Evolutionary conservation across 35 echinoderm and acorn worm species (phyloP).

Genomic region (Diadema setosum): DNA sequence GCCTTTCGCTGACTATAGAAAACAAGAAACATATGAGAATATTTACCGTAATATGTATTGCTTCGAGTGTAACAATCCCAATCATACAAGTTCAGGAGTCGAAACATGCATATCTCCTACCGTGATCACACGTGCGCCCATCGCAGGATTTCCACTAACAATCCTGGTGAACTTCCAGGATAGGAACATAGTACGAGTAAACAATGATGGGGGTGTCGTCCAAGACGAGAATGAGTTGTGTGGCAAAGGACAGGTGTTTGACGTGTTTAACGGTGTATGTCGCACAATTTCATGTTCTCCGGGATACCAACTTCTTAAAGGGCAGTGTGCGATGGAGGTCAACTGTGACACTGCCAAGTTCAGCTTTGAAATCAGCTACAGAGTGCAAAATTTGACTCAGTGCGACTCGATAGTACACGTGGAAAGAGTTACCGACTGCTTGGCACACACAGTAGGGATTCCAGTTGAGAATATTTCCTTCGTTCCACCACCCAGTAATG

Average conservation of each 20-base stretch:
- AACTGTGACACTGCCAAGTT: background rate
- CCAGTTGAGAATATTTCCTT: too few relatives aligned
- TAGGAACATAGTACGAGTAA: background rate
- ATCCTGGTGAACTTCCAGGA: background rate
- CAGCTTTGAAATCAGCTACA: too few relatives aligned
- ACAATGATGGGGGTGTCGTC: background rate
- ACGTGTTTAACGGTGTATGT: background rate
- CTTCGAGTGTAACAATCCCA: background rate
- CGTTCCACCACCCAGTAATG: too few relatives aligned
- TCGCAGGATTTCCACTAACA: background rate
- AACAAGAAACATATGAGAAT: background rate
- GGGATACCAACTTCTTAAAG: background rate
- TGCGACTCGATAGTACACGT: too few relatives aligned
- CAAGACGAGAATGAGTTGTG: background rate
- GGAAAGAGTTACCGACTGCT: too few relatives aligned
- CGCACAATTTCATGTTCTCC: background rate
- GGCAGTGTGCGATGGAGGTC: background rate
- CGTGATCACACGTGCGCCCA: background rate
- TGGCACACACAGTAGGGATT: too few relatives aligned
- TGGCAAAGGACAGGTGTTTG: background rate
- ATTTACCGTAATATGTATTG: background rate
- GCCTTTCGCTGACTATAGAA: background rate
- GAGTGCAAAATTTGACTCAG: too few relatives aligned
- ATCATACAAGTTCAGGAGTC: background rate
- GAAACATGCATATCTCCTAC: background rate